A percentile compares a stretch with the other conserved stretches of the same genome.
Evolutionary conservation across 2,797 vertebrate genomes (phyloP).

Genomic region (Galaxias olidus): DNA sequence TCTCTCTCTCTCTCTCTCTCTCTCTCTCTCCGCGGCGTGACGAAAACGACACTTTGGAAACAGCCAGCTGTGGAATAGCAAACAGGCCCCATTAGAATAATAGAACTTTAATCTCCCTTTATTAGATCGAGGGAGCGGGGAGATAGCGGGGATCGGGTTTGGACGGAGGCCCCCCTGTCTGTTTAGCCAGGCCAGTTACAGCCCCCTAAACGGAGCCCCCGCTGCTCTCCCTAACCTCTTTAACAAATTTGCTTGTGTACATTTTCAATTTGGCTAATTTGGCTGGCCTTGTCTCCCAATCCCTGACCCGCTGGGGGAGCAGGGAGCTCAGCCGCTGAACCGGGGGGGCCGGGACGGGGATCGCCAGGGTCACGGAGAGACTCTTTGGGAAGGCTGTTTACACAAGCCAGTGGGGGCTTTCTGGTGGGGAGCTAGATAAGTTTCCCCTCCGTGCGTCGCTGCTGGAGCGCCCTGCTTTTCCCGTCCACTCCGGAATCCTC

Average conservation of each 20-base stretch:
- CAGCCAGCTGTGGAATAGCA: constrained; percentile 65
- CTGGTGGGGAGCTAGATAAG: constrained; percentile 92
- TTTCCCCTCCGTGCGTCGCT: constrained; percentile 74
- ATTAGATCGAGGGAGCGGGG: constrained; percentile 61
- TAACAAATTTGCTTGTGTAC: constrained; percentile 86
- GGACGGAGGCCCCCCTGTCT: constrained; percentile 68
- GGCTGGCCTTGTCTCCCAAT: constrained; percentile 83
- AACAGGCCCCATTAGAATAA: constrained; percentile 62
- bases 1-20: constrained; percentile 34
- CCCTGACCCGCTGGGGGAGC: constrained; percentile 86
- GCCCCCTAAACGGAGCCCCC: constrained; percentile 53
- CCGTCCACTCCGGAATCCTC: constrained; percentile 81
- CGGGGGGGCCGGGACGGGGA: constrained; percentile 41
- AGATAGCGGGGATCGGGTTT: constrained; percentile 54
- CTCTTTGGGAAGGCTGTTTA: constrained; percentile 90
- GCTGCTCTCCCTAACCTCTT: constrained; percentile 66
- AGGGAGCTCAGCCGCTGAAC: constrained; percentile 71
- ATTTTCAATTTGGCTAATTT: constrained; percentile 88
- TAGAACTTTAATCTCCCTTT: constrained; percentile 63
- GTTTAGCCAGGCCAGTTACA: constrained; percentile 78
- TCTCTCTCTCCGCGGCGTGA: constrained; percentile 45
- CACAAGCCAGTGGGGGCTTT: constrained; percentile 88
- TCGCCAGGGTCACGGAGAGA: constrained; percentile 53
- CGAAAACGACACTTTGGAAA: constrained; percentile 66
- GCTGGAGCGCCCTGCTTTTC: constrained; percentile 88